Conservation (phyloP, 2,797 vertebrate species). For the Muscicapa comitata region DNA sequence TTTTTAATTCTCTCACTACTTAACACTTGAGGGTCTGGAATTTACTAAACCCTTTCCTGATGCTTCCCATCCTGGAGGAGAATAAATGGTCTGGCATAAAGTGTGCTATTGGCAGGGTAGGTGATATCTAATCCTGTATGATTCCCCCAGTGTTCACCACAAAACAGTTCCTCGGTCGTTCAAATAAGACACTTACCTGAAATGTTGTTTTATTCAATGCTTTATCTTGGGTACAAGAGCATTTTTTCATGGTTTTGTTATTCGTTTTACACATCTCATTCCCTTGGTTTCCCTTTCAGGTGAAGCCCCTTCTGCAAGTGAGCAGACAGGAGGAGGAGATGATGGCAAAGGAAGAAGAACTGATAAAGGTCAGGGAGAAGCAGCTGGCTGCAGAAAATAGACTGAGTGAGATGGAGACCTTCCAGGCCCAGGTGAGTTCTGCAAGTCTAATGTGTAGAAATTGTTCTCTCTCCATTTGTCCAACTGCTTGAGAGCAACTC, state of each 20-base stretch:
- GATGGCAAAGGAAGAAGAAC: slow-evolving; percentile 93
- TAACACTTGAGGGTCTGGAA: not conserved
- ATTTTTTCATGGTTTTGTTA: not conserved
- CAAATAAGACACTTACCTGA: not conserved
- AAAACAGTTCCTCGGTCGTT: not conserved
- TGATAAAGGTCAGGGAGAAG: slow-evolving; percentile 88
- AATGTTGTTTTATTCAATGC: not conserved
- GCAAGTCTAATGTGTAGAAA: not conserved
- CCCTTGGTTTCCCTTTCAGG: slow-evolving; percentile 70
- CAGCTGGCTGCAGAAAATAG: slow-evolving; percentile 85
- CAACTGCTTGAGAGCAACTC: not conserved
- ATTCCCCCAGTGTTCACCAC: not conserved
- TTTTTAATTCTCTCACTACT: not conserved
- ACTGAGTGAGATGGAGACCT: slow-evolving; percentile 85
- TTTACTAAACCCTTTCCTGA: not conserved
- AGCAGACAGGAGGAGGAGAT: slow-evolving; percentile 97
- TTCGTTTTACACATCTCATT: not conserved
- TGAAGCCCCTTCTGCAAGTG: slow-evolving; percentile 95
- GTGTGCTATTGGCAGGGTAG: not conserved
- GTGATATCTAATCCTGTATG: not conserved
- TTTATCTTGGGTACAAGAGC: not conserved
- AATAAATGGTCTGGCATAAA: not conserved
- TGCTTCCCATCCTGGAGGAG: not conserved
- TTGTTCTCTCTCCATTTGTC: not conserved
- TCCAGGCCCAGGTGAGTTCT: slow-evolving; percentile 86